These are phyloP conservation scores for Odontamblyopus lacepedii DNA, from an alignment of 2,797 vertebrate species.

Conservation along the genomic window DNA sequence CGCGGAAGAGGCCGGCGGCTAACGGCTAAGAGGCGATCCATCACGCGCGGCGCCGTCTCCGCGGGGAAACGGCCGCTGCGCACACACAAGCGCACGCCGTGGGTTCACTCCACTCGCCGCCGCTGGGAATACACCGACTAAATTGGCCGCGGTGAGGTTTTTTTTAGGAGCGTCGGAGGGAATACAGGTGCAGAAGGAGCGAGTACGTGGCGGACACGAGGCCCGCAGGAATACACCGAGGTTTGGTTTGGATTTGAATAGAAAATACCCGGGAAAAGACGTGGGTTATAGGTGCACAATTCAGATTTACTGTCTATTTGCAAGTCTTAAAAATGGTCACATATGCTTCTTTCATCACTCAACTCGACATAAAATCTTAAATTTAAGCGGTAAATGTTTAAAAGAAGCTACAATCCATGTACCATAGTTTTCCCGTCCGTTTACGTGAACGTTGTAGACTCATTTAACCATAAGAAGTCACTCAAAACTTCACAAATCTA, in stretches of 20 bases:
- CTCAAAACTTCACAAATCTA: too few species aligned
- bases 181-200: slow-evolving; percentile 66
- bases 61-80: slow-evolving; percentile 50
- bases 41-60: slow-evolving; percentile 62
- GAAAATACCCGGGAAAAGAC: neutral
- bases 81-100: slow-evolving; percentile 39
- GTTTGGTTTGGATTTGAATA: slow-evolving; percentile 53
- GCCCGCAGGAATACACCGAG: slow-evolving; percentile 54
- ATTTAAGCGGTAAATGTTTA: too few species aligned
- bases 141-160: slow-evolving; percentile 69
- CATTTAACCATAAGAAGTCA: too few species aligned
- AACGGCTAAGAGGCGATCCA: slow-evolving; percentile 64
- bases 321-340: too few species aligned
- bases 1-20: slow-evolving; percentile 56
- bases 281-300: too few species aligned
- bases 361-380: too few species aligned
- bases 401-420: too few species aligned
- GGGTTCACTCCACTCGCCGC: slow-evolving; percentile 62
- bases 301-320: too few species aligned
- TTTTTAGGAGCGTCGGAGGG: slow-evolving; percentile 57
- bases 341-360: too few species aligned
- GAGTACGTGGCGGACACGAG: slow-evolving; percentile 58
- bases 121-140: slow-evolving; percentile 61
- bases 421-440: too few species aligned
- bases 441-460: too few species aligned